phyloP scores from a whole-genome alignment of 1,140 invertebrate genomes.

The Octopus sinensis region DNA sequence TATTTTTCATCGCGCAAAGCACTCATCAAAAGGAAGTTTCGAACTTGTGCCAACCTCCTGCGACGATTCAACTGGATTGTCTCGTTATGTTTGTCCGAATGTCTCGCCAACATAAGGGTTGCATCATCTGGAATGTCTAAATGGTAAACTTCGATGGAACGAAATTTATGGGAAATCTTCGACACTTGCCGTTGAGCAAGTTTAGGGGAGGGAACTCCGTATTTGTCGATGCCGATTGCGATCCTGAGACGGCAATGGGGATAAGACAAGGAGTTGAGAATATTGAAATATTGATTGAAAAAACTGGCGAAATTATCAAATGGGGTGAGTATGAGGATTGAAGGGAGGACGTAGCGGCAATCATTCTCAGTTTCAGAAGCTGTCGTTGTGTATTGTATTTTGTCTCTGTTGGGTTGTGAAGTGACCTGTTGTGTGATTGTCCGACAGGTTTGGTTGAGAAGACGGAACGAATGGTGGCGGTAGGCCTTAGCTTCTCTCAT shows the following conservation, averaged over 20 bases:
- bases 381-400: background rate
- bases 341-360: background rate
- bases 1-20: constrained; percentile 22
- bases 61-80: constrained; percentile 20
- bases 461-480: background rate
- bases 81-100: constrained; percentile 12
- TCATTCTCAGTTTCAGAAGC: background rate
- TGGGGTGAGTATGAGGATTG: background rate
- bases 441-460: background rate
- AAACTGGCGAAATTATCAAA: background rate
- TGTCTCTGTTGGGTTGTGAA: background rate
- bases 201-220: background rate
- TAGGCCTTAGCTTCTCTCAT: background rate
- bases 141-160: background rate
- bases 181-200: background rate
- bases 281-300: background rate
- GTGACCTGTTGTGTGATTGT: background rate
- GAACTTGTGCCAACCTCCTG: constrained; percentile 21
- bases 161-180: background rate
- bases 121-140: background rate
- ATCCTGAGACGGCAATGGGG: background rate
- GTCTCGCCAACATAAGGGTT: background rate
- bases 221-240: background rate
- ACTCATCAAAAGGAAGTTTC: constrained; percentile 23
- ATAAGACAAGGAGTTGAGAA: background rate